Percentiles rank a stretch among this genome's conserved stretches.
phyloP scores from a whole-genome alignment of 2,888 invertebrate genomes.

The Thecophora atra region DNA sequence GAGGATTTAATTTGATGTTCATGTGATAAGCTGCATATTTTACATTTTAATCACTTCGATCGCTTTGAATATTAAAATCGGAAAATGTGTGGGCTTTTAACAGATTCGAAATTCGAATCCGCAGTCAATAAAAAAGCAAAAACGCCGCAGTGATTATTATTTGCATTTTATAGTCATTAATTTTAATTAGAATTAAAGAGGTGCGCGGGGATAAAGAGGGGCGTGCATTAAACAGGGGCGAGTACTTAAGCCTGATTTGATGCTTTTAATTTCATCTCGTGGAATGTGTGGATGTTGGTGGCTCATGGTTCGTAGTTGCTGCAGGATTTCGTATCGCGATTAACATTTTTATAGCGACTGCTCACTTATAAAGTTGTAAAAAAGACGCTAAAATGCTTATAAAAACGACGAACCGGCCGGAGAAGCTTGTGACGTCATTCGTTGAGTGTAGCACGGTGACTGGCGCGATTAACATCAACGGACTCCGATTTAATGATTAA shows the following conservation, averaged over 20 bases:
- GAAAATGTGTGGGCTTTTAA: slow-evolving; percentile 11
- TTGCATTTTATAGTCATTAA: slow-evolving; percentile 12
- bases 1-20: slow-evolving; percentile 1
- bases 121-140: not conserved
- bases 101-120: not conserved
- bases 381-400: too few relatives aligned
- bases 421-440: too few relatives aligned
- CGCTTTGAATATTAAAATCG: not conserved
- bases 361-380: too few relatives aligned
- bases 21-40: not conserved
- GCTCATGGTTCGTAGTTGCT: too few relatives aligned
- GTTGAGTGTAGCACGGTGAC: too few relatives aligned
- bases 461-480: not conserved
- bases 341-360: too few relatives aligned
- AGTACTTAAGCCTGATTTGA: not conserved
- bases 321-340: too few relatives aligned
- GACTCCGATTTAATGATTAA: not conserved
- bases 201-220: too few relatives aligned
- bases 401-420: too few relatives aligned
- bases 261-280: not conserved
- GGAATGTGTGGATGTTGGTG: not conserved
- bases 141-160: not conserved
- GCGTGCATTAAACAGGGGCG: not conserved
- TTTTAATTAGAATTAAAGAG: slow-evolving; percentile 4
- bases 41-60: slow-evolving; percentile 3